A percentile compares a stretch with the other conserved stretches of the same genome.
Evolutionary conservation across 1,140 invertebrate genomes (phyloP).

Genomic region (Penaeus japonicus): DNA sequence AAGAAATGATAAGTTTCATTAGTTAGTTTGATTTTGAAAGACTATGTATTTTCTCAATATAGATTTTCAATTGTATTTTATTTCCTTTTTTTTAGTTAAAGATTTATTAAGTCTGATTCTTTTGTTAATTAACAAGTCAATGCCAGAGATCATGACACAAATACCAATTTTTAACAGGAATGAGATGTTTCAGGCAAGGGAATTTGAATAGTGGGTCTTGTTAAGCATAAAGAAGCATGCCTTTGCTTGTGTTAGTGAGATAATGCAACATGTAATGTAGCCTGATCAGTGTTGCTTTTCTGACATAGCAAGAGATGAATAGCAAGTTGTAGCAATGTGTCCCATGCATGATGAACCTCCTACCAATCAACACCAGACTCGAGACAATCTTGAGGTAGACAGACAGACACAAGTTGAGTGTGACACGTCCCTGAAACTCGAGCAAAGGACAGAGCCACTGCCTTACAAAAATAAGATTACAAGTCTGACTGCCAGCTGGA

Average conservation of each 20-base stretch:
- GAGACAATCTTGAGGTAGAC: conserved; percentile 52
- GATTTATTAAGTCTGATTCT: too few relatives aligned
- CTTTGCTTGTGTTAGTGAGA: conserved; percentile 15
- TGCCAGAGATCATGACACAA: too few relatives aligned
- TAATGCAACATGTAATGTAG: conserved; percentile 14
- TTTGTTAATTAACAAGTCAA: too few relatives aligned
- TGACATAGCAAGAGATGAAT: conserved; percentile 17
- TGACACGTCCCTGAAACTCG: conserved; percentile 22
- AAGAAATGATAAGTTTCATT: too few relatives aligned
- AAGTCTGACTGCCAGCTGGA: too few relatives aligned
- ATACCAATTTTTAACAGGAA: too few relatives aligned
- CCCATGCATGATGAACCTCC: conserved; percentile 49
- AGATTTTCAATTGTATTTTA: too few relatives aligned
- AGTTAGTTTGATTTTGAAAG: too few relatives aligned
- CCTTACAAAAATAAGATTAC: too few relatives aligned
- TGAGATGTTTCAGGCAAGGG: too few relatives aligned
- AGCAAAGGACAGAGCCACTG: conserved; percentile 29
- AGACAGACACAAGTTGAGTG: conserved; percentile 43
- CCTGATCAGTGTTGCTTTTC: conserved; percentile 51
- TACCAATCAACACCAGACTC: conserved; percentile 46
- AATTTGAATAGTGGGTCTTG: background rate
- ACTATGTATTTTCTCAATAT: too few relatives aligned
- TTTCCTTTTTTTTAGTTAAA: too few relatives aligned
- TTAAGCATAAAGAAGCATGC: conserved; percentile 30
- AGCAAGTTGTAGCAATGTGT: conserved; percentile 45